Percentiles rank a stretch among this genome's conserved stretches.
Conservation (phyloP, 2,797 vertebrate species). For the Enteromius fasciolatus region DNA sequence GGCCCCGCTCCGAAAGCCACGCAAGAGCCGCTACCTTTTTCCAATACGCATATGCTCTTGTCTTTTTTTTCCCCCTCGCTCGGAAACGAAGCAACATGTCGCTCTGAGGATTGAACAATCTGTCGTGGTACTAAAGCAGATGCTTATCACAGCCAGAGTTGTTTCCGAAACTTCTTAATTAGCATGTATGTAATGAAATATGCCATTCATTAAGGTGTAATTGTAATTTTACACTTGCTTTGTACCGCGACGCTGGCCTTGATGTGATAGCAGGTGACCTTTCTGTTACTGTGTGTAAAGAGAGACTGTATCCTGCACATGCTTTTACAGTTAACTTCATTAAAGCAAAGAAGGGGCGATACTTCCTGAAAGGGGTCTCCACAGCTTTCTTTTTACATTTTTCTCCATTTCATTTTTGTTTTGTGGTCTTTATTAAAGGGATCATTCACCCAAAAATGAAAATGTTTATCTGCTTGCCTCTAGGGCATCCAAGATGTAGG, state of each 20-base stretch:
- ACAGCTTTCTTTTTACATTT: constrained; percentile 34
- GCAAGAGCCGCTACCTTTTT: constrained; percentile 18
- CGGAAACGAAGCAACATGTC: constrained; percentile 42
- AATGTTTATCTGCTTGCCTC: too few species aligned
- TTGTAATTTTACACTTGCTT: constrained; percentile 57
- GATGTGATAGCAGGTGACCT: constrained; percentile 49
- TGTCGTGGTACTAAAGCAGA: constrained; percentile 39
- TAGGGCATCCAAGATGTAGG: too few species aligned
- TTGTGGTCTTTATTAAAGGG: background rate
- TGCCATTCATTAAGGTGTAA: constrained; percentile 48
- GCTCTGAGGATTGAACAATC: constrained; percentile 48
- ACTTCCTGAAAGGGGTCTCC: constrained; percentile 58
- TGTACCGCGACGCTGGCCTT: constrained; percentile 41
- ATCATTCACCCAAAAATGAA: too few species aligned
- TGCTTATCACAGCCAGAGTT: constrained; percentile 44
- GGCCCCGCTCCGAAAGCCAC: constrained; percentile 31
- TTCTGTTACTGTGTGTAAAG: constrained; percentile 45
- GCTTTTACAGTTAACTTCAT: constrained; percentile 63
- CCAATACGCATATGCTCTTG: background rate
- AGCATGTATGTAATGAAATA: constrained; percentile 50
- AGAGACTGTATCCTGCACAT: constrained; percentile 56
- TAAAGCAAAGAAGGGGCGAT: constrained; percentile 52
- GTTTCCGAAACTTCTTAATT: constrained; percentile 53
- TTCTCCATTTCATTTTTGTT: constrained; percentile 8
- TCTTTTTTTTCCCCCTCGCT: background rate